Conservation (phyloP, 2,113 vertebrate genomes). For the Ctenodactylus gundi region DNA sequence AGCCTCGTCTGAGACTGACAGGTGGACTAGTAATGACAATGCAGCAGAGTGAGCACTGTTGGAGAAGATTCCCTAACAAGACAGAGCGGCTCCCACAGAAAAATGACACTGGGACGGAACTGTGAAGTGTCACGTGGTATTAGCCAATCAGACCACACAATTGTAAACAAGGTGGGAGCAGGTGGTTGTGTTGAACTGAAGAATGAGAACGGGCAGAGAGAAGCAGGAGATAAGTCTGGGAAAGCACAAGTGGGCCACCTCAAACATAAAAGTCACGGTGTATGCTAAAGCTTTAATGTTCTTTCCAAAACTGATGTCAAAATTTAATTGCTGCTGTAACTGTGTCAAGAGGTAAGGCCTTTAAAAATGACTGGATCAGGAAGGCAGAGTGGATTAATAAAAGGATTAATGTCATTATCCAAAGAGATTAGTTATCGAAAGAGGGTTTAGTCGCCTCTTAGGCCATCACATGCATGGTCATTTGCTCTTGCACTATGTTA, state of each 20-base stretch:
- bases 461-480: neutral
- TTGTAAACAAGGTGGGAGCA: neutral
- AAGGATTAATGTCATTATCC: neutral
- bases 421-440: neutral
- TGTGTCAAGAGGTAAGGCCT: neutral
- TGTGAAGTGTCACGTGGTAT: neutral
- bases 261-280: neutral
- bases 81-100: neutral
- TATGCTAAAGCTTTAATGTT: neutral
- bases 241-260: neutral
- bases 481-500: neutral
- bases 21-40: neutral
- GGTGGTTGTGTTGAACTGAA: neutral
- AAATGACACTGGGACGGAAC: neutral
- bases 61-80: neutral
- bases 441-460: neutral
- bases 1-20: neutral
- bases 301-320: neutral
- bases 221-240: neutral
- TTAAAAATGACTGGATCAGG: neutral
- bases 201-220: neutral
- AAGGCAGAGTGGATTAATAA: neutral
- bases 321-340: neutral
- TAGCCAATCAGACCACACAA: neutral
- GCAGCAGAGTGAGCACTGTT: neutral